Evolutionary conservation across 2,797 vertebrate species (phyloP), one percentile per base, ranked within the genome.

Genomic region (Parambassis ranga): DNA sequence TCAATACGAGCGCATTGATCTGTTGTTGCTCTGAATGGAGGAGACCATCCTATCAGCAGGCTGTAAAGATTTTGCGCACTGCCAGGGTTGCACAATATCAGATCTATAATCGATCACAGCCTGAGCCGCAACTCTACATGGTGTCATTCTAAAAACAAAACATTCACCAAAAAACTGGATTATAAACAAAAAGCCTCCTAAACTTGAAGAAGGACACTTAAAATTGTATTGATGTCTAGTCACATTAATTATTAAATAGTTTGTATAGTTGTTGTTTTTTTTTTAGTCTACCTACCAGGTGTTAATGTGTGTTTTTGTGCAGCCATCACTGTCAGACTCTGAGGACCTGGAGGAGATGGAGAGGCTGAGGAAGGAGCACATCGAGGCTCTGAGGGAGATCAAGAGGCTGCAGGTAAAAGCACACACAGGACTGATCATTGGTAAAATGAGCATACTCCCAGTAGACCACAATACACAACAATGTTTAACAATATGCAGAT

Each of bases 351-450:
- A 93, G 48, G 94, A 95, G 32, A 66, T 94, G 82, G 93, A 95
- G 78, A 81, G 68, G 47, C 84, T 96, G 70, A 93, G 88, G 79
- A 92, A 81, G 80, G 94, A 96, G 53, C 93, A 93, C 83, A 91
- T 93, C 32, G 91, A 95, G 35, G 93, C 94, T 63, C 88, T 95
- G 66, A 90, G 83, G 80, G 92, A 96, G 87, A 89, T 95, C 0
- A 90, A 87, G 76, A 85, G 79, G 81, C 88, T 97, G 43, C 96
- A 97, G 96, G 96, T 97, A 36, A 51, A 15, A 15, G 26, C 26
- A 4, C 28, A n/a, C n/a, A n/a, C n/a, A n/a, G n/a, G n/a, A n/a
- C n/a, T n/a, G n/a, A n/a, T n/a, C n/a, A n/a, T n/a, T n/a, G n/a
- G n/a, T n/a, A n/a, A n/a, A n/a, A n/a, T n/a, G n/a, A n/a, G n/a